A percentile compares a stretch with the other conserved stretches of the same genome.
These are phyloP conservation scores for Nibea coibor DNA, from an alignment of 2,113 vertebrate genomes.

Conservation along the genomic window DNA sequence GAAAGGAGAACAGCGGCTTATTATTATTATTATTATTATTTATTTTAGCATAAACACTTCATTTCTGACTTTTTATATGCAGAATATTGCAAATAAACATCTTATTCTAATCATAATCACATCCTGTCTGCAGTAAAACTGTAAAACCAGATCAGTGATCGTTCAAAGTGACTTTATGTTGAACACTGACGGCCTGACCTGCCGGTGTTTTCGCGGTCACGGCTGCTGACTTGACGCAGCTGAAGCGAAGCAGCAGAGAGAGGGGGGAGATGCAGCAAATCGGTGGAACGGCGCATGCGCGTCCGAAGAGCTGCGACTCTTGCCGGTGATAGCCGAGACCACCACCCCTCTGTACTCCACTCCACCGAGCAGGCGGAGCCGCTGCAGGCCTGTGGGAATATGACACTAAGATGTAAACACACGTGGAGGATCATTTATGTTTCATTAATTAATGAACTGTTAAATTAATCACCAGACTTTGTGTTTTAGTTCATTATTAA, in stretches of 20 bases:
- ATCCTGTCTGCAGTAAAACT: background rate
- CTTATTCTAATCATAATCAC: no score
- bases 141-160: rapidly evolving
- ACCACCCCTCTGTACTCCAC: conserved; percentile 43
- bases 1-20: no score
- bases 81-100: no score
- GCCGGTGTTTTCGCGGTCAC: rapidly evolving
- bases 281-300: conserved; percentile 54
- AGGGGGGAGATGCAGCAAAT: conserved; percentile 51
- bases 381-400: conserved; percentile 10
- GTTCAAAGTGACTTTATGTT: conserved; percentile 7
- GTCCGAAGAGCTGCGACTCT: background rate
- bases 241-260: background rate
- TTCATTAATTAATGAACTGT: background rate
- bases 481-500: no score
- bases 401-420: background rate
- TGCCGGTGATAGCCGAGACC: conserved; percentile 54
- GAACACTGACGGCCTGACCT: background rate
- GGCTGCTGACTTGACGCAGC: conserved; percentile 42
- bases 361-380: background rate
- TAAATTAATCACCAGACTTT: background rate
- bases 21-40: no score
- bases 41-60: no score
- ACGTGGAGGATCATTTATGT: background rate
- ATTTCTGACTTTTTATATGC: no score